Percentiles rank a stretch among this genome's conserved stretches.
Evolutionary conservation across 1,140 invertebrate genomes (phyloP).

Genomic region (Sogatella furcifera): DNA sequence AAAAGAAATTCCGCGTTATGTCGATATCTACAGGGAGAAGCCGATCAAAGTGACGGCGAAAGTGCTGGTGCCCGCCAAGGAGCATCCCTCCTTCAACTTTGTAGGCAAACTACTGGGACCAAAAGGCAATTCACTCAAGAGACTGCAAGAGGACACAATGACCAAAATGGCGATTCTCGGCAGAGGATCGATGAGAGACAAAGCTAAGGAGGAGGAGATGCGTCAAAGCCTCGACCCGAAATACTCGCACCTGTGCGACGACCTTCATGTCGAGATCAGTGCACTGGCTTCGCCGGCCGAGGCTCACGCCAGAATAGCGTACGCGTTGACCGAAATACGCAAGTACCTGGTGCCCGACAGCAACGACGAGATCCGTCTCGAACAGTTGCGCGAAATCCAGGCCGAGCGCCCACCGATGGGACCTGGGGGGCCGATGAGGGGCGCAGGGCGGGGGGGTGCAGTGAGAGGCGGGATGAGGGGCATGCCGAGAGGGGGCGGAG

Average conservation of each 20-base stretch:
- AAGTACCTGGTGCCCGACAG: constrained; percentile 48
- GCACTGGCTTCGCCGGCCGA: constrained; percentile 81
- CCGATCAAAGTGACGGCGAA: constrained; percentile 70
- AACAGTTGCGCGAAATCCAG: constrained; percentile 63
- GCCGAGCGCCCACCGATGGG: constrained; percentile 23
- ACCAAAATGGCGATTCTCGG: constrained; percentile 93
- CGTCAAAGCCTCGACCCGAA: constrained; percentile 79
- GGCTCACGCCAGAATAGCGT: constrained; percentile 81
- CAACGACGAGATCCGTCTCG: constrained; percentile 69
- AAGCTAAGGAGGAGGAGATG: constrained; percentile 76
- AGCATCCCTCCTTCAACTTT: constrained; percentile 86
- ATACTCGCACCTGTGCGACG: constrained; percentile 83
- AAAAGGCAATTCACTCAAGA: constrained; percentile 84
- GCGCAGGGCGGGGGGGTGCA: constrained; percentile 25
- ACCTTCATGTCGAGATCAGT: constrained; percentile 87
- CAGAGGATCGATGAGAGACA: constrained; percentile 88
- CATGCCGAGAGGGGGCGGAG: background rate
- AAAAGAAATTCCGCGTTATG: constrained; percentile 49
- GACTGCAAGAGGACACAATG: constrained; percentile 87
- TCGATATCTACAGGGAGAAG: constrained; percentile 79
- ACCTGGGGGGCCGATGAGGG: constrained; percentile 24
- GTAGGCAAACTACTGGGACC: constrained; percentile 84
- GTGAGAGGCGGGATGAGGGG: constrained; percentile 7
- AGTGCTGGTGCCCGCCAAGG: constrained; percentile 74
- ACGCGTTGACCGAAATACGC: constrained; percentile 65